These are phyloP conservation scores for Gallinago nigripennis DNA, from an alignment of 2,797 vertebrate genomes.

Conservation along the genomic window DNA sequence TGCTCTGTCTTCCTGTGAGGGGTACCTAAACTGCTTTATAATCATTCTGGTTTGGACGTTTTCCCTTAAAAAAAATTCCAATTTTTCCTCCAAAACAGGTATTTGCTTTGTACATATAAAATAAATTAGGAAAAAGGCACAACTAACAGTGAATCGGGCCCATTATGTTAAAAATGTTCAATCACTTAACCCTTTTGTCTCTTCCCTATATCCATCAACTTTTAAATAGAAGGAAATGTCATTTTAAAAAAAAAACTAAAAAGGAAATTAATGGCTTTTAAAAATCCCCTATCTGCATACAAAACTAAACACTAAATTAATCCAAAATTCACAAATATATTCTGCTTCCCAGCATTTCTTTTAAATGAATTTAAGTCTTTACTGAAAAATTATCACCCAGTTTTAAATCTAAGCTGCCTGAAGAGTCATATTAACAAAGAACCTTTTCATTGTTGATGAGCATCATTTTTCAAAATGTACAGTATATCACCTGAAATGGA, in stretches of 20 bases:
- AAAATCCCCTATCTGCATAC: rapidly evolving
- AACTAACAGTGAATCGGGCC: neutral
- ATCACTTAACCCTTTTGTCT: neutral
- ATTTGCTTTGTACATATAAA: neutral
- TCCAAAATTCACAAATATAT: neutral
- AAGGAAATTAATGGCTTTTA: rapidly evolving
- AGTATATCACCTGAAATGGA: neutral
- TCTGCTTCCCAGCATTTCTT: neutral
- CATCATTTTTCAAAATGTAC: neutral
- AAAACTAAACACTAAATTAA: neutral
- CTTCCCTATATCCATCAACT: neutral
- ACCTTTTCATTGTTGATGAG: neutral
- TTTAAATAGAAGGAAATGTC: neutral
- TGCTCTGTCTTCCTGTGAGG: neutral
- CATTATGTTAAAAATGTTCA: neutral
- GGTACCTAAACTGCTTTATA: neutral
- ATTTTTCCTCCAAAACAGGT: neutral
- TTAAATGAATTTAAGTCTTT: neutral
- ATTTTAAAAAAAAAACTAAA: rapidly evolving
- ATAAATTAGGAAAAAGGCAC: neutral
- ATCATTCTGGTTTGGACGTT: neutral
- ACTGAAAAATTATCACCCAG: neutral
- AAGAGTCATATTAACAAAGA: neutral
- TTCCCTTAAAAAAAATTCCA: neutral
- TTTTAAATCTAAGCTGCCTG: neutral